These are phyloP conservation scores for Dendrolimus houi DNA, from an alignment of 2,888 invertebrate genomes.

Conservation along the genomic window DNA sequence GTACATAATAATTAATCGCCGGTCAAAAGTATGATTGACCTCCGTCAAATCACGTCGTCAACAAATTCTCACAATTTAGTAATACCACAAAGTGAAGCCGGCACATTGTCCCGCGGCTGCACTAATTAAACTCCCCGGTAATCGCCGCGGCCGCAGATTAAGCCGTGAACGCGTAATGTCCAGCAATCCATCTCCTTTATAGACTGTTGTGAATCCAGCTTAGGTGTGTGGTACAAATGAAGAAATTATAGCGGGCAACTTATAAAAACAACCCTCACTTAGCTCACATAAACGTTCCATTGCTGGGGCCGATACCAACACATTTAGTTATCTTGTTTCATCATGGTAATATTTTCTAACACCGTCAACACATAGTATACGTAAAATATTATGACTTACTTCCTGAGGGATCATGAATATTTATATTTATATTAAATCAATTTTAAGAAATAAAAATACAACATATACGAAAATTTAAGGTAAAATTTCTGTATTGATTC, in stretches of 20 bases:
- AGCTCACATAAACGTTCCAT: too few relatives aligned
- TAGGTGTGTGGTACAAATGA: constrained; percentile 21
- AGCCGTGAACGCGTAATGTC: constrained; percentile 61
- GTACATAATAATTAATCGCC: background rate
- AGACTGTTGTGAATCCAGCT: constrained; percentile 33
- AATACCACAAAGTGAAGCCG: background rate
- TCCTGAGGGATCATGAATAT: too few relatives aligned
- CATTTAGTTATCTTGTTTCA: too few relatives aligned
- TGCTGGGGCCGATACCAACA: too few relatives aligned
- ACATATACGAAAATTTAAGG: too few relatives aligned
- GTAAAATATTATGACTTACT: too few relatives aligned
- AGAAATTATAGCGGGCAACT: constrained; percentile 1
- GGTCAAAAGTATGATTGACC: background rate
- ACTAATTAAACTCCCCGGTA: constrained; percentile 62
- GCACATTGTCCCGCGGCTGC: constrained; percentile 46
- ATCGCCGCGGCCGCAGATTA: constrained; percentile 57
- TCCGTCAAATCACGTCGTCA: constrained; percentile 1
- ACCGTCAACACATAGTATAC: too few relatives aligned
- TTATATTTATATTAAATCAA: too few relatives aligned
- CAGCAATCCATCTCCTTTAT: constrained; percentile 64
- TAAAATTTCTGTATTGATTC: too few relatives aligned
- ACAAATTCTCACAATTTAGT: constrained; percentile 10
- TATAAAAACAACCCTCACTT: too few relatives aligned
- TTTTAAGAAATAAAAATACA: too few relatives aligned
- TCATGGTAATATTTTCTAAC: too few relatives aligned